These are phyloP conservation scores for Trisateles emortualis DNA, from an alignment of 2,888 invertebrate genomes.

Conservation along the genomic window DNA sequence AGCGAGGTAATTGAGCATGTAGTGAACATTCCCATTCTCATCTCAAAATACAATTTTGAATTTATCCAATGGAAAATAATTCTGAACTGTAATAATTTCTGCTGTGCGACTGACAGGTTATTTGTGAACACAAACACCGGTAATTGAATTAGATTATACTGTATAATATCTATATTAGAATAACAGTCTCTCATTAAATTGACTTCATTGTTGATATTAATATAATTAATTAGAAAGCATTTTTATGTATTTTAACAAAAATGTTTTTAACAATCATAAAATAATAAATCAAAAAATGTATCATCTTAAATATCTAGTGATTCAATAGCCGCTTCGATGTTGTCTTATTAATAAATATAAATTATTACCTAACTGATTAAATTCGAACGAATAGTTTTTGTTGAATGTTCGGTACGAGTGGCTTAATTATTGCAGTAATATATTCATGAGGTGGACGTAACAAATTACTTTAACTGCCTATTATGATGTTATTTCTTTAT, in stretches of 20 bases:
- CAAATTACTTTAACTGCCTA: constrained; percentile 57
- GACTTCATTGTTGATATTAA: too few species aligned
- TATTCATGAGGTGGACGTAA: constrained; percentile 57
- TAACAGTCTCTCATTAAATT: too few species aligned
- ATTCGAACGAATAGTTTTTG: constrained; percentile 36
- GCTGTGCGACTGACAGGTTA: constrained; percentile 37
- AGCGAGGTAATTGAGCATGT: constrained; percentile 61
- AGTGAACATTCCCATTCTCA: constrained; percentile 49
- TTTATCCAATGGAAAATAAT: constrained; percentile 41
- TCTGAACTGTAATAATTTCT: constrained; percentile 31
- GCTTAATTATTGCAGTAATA: constrained; percentile 53
- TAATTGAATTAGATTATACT: constrained; percentile 26
- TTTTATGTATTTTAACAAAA: too few species aligned
- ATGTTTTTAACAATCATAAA: neutral
- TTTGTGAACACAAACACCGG: constrained; percentile 32
- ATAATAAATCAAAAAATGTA: constrained; percentile 6
- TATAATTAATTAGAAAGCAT: too few species aligned
- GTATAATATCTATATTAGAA: neutral
- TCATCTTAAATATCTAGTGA: constrained; percentile 14
- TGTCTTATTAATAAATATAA: constrained; percentile 32
- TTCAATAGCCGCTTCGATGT: constrained; percentile 14
- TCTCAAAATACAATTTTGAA: constrained; percentile 41
- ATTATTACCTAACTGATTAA: constrained; percentile 25
- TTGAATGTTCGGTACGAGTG: constrained; percentile 46
- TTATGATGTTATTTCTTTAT: constrained; percentile 66